Evolutionary conservation across 2,797 vertebrate species (phyloP), one percentile per base, ranked within the genome.

Genomic region (Aulostomus chinensis): DNA sequence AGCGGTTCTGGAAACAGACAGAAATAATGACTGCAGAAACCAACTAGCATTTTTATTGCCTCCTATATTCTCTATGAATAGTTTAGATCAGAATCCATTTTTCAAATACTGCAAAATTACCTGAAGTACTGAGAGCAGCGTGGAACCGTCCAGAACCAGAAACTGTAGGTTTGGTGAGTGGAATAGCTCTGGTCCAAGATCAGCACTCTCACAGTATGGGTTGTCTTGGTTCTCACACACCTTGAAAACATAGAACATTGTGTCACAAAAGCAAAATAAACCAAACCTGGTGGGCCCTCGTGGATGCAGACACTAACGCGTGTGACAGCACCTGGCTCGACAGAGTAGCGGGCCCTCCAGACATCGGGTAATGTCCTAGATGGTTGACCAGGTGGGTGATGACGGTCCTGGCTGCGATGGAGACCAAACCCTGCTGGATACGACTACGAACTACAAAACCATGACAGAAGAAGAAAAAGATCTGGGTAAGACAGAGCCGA

Each of bases 181-280:
- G 88, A 99, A 99, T 59, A 99, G 96, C 63, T 99, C 95, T 28
- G 95, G 94, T 62, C 94, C 95, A 29, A 99, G 95, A 75, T 99
- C 97, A 16, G 90, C 82, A 36, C 92, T 95, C 80, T 97, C 94
- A 66, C 92, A 94, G 84, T 93, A 98, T 0, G 96, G 94, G 77
- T 99, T 99, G 87, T 99, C 97, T 0, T 98, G 96, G 86, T 96
- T 98, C 85, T 99, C 97, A 85, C 95, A 98, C 59, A 99, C 93
- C 91, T 89, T 22, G 2, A 53, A 38, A 62, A 66, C 14, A 47
- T 20, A 15, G 11, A n/a, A 3, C 9, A 54, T 0, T 33, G 0
- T 17, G 16, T 9, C 26, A 39, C 12, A 30, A 1, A 1, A 18
- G 4, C 3, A 31, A 34, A 57, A 57, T 2, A 9, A 1, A 12